phyloP scores from a whole-genome alignment of 23 tunicate species.

The Ascidia mentula region DNA sequence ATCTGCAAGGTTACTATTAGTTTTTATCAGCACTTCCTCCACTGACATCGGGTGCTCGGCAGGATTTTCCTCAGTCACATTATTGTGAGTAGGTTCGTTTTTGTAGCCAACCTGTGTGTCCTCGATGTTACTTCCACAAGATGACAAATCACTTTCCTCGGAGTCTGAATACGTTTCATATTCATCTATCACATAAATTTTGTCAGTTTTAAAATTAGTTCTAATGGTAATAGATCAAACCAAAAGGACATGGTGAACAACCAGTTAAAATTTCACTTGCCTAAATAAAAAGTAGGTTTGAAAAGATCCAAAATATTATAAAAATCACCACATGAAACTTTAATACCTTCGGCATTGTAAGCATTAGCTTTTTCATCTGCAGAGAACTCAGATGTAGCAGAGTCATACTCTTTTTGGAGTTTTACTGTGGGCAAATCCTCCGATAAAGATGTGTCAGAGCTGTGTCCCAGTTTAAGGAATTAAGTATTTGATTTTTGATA shows the following conservation, averaged over 20 bases:
- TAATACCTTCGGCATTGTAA: neutral
- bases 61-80: neutral
- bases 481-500: too few relatives aligned
- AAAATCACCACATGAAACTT: neutral
- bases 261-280: neutral
- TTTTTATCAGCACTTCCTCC: neutral
- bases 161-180: neutral
- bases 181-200: too few relatives aligned
- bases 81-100: too few relatives aligned
- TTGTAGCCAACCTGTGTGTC: too few relatives aligned
- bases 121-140: neutral
- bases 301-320: neutral
- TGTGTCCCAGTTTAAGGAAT: too few relatives aligned
- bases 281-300: neutral
- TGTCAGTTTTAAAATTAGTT: too few relatives aligned
- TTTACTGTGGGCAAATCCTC: neutral
- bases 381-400: neutral
- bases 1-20: neutral
- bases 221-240: too few relatives aligned
- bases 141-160: neutral
- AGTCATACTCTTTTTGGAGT: neutral
- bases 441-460: neutral
- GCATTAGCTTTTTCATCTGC: neutral
- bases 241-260: too few relatives aligned
- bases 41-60: neutral